Percentiles rank a stretch among this genome's conserved stretches.
Conservation (phyloP, 2,797 vertebrate species). For the Enteromius trimaculatus region DNA sequence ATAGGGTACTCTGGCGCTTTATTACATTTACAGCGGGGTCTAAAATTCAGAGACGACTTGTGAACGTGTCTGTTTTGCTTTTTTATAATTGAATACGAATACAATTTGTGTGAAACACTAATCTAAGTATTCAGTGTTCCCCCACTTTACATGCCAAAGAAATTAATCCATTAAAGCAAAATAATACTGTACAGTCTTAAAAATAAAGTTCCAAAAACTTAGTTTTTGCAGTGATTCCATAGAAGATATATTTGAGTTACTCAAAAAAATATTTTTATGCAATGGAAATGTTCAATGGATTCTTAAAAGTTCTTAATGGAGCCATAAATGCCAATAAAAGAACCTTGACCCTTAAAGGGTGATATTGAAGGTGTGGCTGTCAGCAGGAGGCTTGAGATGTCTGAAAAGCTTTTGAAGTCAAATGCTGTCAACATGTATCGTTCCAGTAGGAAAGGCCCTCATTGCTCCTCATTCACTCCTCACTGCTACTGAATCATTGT, state of each 20-base stretch:
- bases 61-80: neutral
- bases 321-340: neutral
- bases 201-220: neutral
- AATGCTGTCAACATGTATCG: neutral
- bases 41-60: neutral
- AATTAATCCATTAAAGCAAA: neutral
- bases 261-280: neutral
- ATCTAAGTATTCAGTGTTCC: neutral
- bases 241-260: neutral
- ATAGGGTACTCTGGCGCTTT: neutral
- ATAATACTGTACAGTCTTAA: neutral
- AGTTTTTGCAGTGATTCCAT: neutral
- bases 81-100: neutral
- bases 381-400: neutral
- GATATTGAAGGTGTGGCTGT: neutral
- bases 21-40: neutral
- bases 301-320: neutral
- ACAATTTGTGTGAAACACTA: neutral
- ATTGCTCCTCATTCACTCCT: neutral
- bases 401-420: neutral
- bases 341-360: no score
- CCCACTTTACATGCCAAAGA: neutral
- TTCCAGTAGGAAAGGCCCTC: neutral
- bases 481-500: slow-evolving; percentile 25
- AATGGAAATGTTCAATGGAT: neutral